Base-by-base conservation (phyloP, 2,113 vertebrate species). In the Onychostruthus taczanowskii region DNA sequence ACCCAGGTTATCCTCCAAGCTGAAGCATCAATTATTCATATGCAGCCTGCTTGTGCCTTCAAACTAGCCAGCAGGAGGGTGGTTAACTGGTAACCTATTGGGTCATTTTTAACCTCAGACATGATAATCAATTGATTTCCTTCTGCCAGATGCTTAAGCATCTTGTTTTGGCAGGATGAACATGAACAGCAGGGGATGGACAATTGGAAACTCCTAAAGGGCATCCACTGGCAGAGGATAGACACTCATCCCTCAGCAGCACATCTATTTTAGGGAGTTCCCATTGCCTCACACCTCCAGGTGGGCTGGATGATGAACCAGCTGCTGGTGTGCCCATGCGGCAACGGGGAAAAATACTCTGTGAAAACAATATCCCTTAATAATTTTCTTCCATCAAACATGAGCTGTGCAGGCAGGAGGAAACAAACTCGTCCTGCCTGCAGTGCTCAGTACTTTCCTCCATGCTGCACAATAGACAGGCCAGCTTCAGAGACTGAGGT, bases 121-220 rank as follows among this genome's bases (percentile, higher is more conserved):
- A 81, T 50, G 0, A 70, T 77, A 53, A 94, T 46, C 8, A 0
- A 84, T 84, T 33, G 27, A n/a, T 11, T 87, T 74, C 43, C 63
- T 89, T 63, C 61, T 89, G 80, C 59, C 89, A 94, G 87, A 47
- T 87, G 81, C 66, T 87, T 72, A 63, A 87, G 58, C 74, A 84
- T 44, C 47, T 78, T 78, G 8, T 84, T 95, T 96, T 93, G 95
- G 81, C 92, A 89, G 56, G 52, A 81, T 31, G 52, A 77, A 16
- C 56, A 16, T 13, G 62, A 91, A 52, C 77, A 95, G 74, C 62
- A 82, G 87, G 73, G 58, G n/a, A n/a, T 47, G 82, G 78, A 64
- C 44, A 26, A 30, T 21, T 75, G 77, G 89, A 74, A 87, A 61
- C 19, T 44, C 87, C 90, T 82, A 39, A 84, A 89, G 64, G 44